phyloP scores from a whole-genome alignment of 2,888 invertebrate genomes.

The Drosophila pseudotalamancana region DNA sequence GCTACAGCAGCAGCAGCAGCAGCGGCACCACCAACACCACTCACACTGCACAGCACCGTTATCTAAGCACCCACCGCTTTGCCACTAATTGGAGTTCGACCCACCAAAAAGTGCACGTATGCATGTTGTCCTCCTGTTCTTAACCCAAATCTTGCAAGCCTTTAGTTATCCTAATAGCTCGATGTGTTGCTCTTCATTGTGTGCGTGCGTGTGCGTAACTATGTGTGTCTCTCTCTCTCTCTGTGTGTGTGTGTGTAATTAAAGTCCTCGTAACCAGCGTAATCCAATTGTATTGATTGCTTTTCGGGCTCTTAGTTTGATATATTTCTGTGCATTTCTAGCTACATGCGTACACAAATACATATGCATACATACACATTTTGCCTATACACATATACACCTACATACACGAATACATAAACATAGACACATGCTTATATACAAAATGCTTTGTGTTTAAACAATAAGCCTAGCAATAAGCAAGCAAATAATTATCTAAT shows the following conservation, averaged over 20 bases:
- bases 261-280: background rate
- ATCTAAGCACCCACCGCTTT: conserved; percentile 54
- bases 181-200: background rate
- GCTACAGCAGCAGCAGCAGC: background rate
- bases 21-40: conserved; percentile 19
- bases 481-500: no score
- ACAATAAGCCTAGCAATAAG: background rate
- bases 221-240: conserved; percentile 4
- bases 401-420: background rate
- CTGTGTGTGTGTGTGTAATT: background rate
- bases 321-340: background rate
- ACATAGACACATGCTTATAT: background rate
- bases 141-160: background rate
- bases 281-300: background rate
- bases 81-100: conserved; percentile 79
- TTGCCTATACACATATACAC: background rate
- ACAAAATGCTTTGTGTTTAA: background rate
- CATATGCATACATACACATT: background rate
- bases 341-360: background rate
- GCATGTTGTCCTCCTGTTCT: conserved; percentile 74
- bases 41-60: conserved; percentile 57
- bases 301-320: conserved; percentile 3
- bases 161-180: background rate
- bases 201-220: background rate
- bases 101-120: conserved; percentile 83